Percentiles rank a stretch among this genome's conserved stretches.
phyloP scores from a whole-genome alignment of 2,888 invertebrate genomes.

The Chrysolina haemoptera region DNA sequence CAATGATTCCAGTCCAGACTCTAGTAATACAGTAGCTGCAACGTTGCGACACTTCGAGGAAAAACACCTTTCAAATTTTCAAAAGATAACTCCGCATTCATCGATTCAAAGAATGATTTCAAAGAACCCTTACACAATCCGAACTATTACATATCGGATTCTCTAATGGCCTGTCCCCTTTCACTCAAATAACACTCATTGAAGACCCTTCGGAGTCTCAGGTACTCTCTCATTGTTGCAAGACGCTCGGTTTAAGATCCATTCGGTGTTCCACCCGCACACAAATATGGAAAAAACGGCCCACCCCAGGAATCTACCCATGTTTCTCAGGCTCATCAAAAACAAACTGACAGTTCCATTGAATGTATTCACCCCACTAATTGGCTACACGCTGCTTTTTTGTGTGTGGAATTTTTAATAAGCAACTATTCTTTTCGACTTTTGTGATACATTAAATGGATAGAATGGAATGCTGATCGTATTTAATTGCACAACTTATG shows the following conservation, averaged over 20 bases:
- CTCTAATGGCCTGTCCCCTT: constrained; percentile 47
- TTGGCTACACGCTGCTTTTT: constrained; percentile 58
- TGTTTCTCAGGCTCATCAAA: constrained; percentile 57
- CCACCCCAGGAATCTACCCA: constrained; percentile 48
- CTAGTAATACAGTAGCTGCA: constrained; percentile 1
- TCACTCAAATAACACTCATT: constrained; percentile 48
- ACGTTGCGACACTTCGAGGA: constrained; percentile 36
- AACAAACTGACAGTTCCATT: constrained; percentile 55
- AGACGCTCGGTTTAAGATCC: constrained; percentile 28
- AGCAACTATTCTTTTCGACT: constrained; percentile 51
- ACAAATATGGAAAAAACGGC: constrained; percentile 39
- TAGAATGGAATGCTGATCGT: constrained; percentile 40
- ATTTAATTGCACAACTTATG: constrained; percentile 30
- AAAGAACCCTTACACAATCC: constrained; percentile 46
- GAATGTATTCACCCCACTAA: constrained; percentile 57
- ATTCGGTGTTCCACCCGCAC: constrained; percentile 46
- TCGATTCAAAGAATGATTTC: constrained; percentile 30
- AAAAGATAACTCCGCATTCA: constrained; percentile 30
- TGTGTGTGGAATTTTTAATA: constrained; percentile 56
- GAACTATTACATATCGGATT: constrained; percentile 48
- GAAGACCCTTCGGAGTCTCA: constrained; percentile 37
- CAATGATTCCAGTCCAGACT: background rate
- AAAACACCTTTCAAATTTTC: constrained; percentile 37
- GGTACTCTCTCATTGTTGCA: constrained; percentile 39
- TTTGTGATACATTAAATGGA: constrained; percentile 24